A percentile compares a stretch with the other conserved stretches of the same genome.
These are phyloP conservation scores for Piliocolobus tephrosceles DNA, from an alignment of 2,113 vertebrate genomes.

Conservation along the genomic window DNA sequence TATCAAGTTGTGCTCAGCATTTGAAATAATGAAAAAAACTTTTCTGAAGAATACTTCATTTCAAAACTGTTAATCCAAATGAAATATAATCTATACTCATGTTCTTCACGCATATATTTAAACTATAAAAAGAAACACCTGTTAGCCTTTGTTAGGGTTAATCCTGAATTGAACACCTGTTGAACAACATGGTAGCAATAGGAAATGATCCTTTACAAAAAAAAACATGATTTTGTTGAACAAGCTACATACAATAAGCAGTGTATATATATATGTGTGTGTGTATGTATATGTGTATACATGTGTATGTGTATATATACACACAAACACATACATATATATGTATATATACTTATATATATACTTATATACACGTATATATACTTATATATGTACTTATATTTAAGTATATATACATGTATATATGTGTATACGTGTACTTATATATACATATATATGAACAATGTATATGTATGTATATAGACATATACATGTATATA, in stretches of 20 bases:
- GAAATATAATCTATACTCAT: background rate
- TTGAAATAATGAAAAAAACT: background rate
- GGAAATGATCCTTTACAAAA: background rate
- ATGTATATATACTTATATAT: too few relatives aligned
- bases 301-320: too few relatives aligned
- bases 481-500: background rate
- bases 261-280: fast-evolving
- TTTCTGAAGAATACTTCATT: background rate
- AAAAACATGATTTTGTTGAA: background rate
- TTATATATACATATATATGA: too few relatives aligned
- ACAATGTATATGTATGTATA: background rate
- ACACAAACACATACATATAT: too few relatives aligned
- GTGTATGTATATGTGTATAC: too few relatives aligned
- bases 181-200: background rate
- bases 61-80: background rate
- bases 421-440: too few relatives aligned
- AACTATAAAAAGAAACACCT: background rate
- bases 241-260: background rate
- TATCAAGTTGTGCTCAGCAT: background rate
- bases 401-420: too few relatives aligned
- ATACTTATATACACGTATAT: too few relatives aligned
- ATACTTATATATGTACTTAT: too few relatives aligned
- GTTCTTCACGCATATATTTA: background rate
- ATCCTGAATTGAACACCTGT: background rate
- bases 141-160: background rate